These are phyloP conservation scores for Tetramorium alpestre DNA, from an alignment of 1,140 invertebrate genomes.

Conservation along the genomic window DNA sequence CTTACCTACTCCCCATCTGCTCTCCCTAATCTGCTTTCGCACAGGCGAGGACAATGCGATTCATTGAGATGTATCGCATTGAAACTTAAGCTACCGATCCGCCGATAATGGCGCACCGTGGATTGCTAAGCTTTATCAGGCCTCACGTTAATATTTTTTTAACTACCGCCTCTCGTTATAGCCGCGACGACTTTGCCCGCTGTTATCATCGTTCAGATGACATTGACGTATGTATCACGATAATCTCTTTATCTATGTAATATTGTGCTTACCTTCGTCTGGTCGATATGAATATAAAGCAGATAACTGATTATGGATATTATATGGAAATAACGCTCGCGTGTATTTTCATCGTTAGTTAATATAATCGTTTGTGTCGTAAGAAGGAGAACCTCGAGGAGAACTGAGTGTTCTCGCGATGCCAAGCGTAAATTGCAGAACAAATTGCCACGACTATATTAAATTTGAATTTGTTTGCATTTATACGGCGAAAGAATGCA, in stretches of 20 bases:
- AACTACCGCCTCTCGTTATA: not conserved
- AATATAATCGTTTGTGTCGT: constrained; percentile 49
- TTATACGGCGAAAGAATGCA: not conserved
- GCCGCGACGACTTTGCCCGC: not conserved
- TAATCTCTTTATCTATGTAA: constrained; percentile 17
- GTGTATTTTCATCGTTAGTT: constrained; percentile 49
- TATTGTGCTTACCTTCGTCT: not conserved
- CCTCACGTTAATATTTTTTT: constrained; percentile 28
- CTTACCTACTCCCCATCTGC: constrained; percentile 21
- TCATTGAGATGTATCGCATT: constrained; percentile 50
- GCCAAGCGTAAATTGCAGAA: constrained; percentile 27
- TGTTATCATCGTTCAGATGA: constrained; percentile 11
- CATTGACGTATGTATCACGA: constrained; percentile 33
- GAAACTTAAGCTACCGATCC: constrained; percentile 61
- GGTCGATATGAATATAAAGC: constrained; percentile 3
- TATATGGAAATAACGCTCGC: constrained; percentile 10
- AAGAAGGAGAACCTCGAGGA: not conserved
- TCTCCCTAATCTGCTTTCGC: constrained; percentile 36
- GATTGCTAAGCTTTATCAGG: constrained; percentile 3
- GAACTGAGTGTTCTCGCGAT: not conserved
- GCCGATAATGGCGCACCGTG: not conserved
- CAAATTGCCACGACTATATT: constrained; percentile 13
- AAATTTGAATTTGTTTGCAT: constrained; percentile 26
- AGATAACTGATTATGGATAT: constrained; percentile 27
- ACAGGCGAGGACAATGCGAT: constrained; percentile 43